Evolutionary conservation across 2,888 invertebrate genomes (phyloP).

Genomic region (Epinotia nisella): DNA sequence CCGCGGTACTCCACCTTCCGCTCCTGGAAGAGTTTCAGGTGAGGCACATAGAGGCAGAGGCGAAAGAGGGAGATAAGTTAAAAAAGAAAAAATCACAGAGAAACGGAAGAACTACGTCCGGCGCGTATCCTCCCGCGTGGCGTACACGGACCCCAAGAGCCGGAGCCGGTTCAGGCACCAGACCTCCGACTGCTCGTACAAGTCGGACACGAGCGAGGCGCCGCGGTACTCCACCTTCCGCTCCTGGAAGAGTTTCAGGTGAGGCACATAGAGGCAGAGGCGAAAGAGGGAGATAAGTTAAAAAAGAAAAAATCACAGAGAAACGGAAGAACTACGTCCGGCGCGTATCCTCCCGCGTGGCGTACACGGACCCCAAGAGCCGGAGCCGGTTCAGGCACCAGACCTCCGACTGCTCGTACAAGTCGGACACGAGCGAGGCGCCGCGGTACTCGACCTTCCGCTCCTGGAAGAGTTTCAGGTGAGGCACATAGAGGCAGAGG

Average conservation of each 20-base stretch:
- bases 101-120: constrained; percentile 87
- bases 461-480: constrained; percentile 76
- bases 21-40: constrained; percentile 76
- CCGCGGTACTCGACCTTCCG: constrained; percentile 76
- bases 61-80: no score
- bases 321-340: constrained; percentile 87
- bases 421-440: constrained; percentile 64
- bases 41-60: neutral
- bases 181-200: constrained; percentile 75
- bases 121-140: constrained; percentile 85
- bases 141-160: constrained; percentile 71
- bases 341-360: constrained; percentile 85
- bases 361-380: constrained; percentile 71
- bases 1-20: constrained; percentile 76
- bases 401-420: constrained; percentile 75
- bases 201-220: constrained; percentile 64
- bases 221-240: constrained; percentile 76
- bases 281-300: no score
- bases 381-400: constrained; percentile 68
- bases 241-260: constrained; percentile 76
- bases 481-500: neutral
- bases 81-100: no score
- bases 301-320: no score
- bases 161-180: constrained; percentile 68
- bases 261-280: neutral